phyloP scores from a whole-genome alignment of 2,888 invertebrate species.

The Busseola fusca region DNA sequence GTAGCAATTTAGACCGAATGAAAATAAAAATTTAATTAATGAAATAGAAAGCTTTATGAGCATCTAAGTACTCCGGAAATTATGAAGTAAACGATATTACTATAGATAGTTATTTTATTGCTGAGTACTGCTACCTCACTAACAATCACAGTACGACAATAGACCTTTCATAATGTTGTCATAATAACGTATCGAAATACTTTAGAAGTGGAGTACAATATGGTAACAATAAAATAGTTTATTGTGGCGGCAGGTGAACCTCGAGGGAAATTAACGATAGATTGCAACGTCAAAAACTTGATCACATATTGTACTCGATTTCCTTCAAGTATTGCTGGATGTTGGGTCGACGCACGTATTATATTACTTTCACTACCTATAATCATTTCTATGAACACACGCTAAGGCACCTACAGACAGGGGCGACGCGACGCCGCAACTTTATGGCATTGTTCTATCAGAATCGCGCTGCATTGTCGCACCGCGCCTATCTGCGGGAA shows the following conservation, averaged over 20 bases:
- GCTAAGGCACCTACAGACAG: conserved; percentile 1
- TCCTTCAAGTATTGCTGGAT: conserved; percentile 74
- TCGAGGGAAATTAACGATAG: conserved; percentile 86
- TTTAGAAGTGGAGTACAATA: conserved; percentile 67
- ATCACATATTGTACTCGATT: conserved; percentile 83
- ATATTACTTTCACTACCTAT: conserved; percentile 68
- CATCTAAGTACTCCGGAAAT: not conserved
- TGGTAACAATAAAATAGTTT: conserved; percentile 84
- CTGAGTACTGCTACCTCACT: conserved; percentile 38
- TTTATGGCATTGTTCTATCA: not conserved
- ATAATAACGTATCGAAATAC: conserved; percentile 66
- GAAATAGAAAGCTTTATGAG: conserved; percentile 1
- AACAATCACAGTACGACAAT: conserved; percentile 55
- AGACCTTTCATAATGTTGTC: conserved; percentile 60
- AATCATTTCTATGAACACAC: conserved; percentile 57
- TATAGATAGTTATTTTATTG: conserved; percentile 2
- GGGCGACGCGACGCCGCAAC: not conserved
- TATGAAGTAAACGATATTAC: conserved; percentile 21
- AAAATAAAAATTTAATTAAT: conserved; percentile 6
- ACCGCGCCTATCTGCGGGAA: not conserved
- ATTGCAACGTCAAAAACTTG: conserved; percentile 86
- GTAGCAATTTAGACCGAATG: conserved; percentile 4
- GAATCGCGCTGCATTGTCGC: not conserved
- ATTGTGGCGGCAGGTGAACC: conserved; percentile 83
- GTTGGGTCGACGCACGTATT: conserved; percentile 72